phyloP scores from a whole-genome alignment of 1,140 invertebrate species.

The Glomeris maerens region DNA sequence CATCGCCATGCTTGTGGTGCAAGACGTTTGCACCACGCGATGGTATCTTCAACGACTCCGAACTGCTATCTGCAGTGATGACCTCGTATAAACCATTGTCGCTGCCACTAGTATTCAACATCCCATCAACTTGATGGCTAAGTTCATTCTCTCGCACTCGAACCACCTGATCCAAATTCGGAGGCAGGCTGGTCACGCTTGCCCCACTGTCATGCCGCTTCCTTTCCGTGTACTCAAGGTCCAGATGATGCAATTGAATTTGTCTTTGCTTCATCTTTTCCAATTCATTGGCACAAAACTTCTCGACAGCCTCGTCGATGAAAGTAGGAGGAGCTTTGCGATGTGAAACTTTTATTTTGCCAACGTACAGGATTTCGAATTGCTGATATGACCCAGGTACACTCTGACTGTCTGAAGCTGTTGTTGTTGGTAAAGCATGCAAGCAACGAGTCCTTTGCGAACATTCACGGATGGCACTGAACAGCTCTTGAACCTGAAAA shows the following conservation, averaged over 20 bases:
- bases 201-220: constrained; percentile 28
- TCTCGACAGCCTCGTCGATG: constrained; percentile 76
- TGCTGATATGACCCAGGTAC: constrained; percentile 17
- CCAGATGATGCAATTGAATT: constrained; percentile 10
- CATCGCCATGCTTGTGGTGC: background rate
- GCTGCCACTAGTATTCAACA: background rate
- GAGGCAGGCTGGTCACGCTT: constrained; percentile 25
- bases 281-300: constrained; percentile 62
- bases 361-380: constrained; percentile 65
- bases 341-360: constrained; percentile 69
- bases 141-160: constrained; percentile 8
- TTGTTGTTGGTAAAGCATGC: constrained; percentile 14
- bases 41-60: background rate
- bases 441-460: constrained; percentile 22
- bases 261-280: constrained; percentile 36
- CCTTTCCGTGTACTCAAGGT: constrained; percentile 4
- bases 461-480: constrained; percentile 28
- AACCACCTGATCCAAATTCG: constrained; percentile 7
- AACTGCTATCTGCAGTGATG: background rate
- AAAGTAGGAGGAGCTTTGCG: constrained; percentile 71
- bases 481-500: constrained; percentile 29
- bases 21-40: background rate
- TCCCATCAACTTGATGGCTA: background rate
- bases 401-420: constrained; percentile 10
- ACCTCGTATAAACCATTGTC: no score